Conservation (phyloP, 2,113 vertebrate species). For the Clarias macrocephalus region DNA sequence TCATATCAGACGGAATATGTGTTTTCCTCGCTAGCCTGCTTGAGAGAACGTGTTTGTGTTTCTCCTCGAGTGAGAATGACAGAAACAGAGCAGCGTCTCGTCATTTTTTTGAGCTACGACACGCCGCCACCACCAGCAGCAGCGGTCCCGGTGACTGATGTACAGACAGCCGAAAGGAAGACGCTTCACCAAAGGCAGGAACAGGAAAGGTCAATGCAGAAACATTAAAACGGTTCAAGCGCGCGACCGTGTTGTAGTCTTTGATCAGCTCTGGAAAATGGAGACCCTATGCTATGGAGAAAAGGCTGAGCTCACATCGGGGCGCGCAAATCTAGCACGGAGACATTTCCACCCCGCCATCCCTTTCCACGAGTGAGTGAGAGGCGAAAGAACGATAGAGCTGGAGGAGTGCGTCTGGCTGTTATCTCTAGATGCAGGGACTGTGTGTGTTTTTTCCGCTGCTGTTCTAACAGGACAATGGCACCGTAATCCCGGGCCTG, state of each 20-base stretch:
- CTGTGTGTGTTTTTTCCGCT: conserved; percentile 67
- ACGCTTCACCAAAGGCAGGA: conserved; percentile 73
- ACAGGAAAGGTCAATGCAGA: conserved; percentile 77
- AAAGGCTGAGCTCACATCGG: conserved; percentile 73
- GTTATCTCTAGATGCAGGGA: conserved; percentile 76
- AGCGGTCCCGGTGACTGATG: conserved; percentile 65
- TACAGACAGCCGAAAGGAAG: conserved; percentile 76
- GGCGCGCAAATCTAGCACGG: conserved; percentile 76
- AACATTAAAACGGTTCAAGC: conserved; percentile 76
- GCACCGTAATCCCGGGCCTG: conserved; percentile 74
- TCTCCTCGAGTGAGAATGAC: conserved; percentile 66
- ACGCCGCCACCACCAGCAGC: conserved; percentile 61
- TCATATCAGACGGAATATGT: conserved; percentile 36
- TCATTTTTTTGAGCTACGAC: conserved; percentile 69
- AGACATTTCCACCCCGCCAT: conserved; percentile 65
- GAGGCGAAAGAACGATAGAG: conserved; percentile 55
- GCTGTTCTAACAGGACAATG: conserved; percentile 73
- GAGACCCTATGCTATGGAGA: conserved; percentile 69
- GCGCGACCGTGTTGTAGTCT: conserved; percentile 77
- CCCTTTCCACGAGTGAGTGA: conserved; percentile 47
- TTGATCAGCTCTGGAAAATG: conserved; percentile 79
- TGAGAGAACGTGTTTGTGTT: conserved; percentile 57
- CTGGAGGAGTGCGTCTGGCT: conserved; percentile 60
- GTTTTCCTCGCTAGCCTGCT: conserved; percentile 59
- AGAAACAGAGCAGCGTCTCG: conserved; percentile 61